Base-by-base conservation (phyloP, 2,113 vertebrate genomes). In the Sturnus vulgaris region DNA sequence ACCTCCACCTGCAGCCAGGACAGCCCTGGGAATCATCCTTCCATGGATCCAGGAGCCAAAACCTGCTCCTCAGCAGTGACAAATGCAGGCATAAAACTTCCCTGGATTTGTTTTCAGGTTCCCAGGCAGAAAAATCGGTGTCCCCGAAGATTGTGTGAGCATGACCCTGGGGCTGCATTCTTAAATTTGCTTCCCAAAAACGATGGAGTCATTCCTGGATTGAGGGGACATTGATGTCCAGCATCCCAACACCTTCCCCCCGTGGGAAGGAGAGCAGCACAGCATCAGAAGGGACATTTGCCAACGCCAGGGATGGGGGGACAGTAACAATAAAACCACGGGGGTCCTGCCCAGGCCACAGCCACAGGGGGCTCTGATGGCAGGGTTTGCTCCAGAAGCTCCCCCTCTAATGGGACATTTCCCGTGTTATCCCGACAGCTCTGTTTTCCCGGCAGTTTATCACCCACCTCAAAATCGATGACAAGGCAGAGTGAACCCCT, bases 381-480 rank as follows among this genome's bases (percentile, higher is more conserved):
- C 61, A 55, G 61, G 0, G 0, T 35, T 53, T 31, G 42, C 63
- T 88, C 39, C 96, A 94, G 93, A 61, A 93, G 78, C 57, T 85
- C 68, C 59, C 35, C 5, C 35, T 66, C 55, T 94, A 96, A 95
- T 55, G 83, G 91, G 93, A 77, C 84, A 25, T 68, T 96, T 97
- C 95, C 95, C 59, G 0, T 90, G 86, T 61, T 83, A 75, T 87
- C 88, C 94, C 1, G 1, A 91, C 85, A 95, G 92, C 82, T 94
- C 72, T 66, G 61, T 82, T 93, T 96, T 91, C 93, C 93, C 61
- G 47, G 93, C 91, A 91, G 63, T 97, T 96, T 92, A 96, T 97
- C 96, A 96, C 92, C 56, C 92, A 77, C 89, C 90, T 85, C 88
- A 86, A 95, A 95, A 96, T 96, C 91, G 96, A 95, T 96, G 97